phyloP scores from a whole-genome alignment of 2,113 vertebrate species.

The Coracopsis vasa region DNA sequence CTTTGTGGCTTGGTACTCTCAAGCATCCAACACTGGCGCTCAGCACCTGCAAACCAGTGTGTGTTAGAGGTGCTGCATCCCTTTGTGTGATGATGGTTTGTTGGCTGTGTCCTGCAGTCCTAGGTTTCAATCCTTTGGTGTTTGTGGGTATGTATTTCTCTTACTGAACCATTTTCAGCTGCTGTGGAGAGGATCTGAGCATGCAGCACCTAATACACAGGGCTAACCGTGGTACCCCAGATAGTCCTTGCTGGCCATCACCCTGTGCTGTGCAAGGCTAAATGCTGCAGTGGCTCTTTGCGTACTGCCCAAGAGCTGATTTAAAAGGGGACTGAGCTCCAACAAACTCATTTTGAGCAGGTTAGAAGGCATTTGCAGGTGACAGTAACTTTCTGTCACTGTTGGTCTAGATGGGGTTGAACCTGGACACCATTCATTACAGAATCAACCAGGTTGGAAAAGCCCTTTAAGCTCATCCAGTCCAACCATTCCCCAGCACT shows the following conservation, averaged over 20 bases:
- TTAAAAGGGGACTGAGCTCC: not conserved
- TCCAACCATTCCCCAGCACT: not conserved
- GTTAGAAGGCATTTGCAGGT: not conserved
- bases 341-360: not conserved
- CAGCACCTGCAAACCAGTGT: not conserved
- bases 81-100: not conserved
- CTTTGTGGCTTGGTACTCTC: not conserved
- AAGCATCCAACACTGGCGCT: rapidly evolving
- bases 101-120: not conserved
- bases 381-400: not conserved
- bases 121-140: not conserved
- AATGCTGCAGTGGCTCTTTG: not conserved
- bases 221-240: not conserved
- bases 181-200: not conserved
- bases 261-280: not conserved
- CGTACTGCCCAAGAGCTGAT: not conserved
- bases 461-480: not conserved
- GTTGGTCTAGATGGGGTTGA: not conserved
- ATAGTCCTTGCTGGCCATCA: not conserved
- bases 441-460: not conserved
- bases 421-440: not conserved
- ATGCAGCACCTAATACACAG: not conserved
- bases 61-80: not conserved
- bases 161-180: not conserved
- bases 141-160: not conserved